phyloP scores from a whole-genome alignment of 2,113 vertebrate species.

The Octodon degus region DNA sequence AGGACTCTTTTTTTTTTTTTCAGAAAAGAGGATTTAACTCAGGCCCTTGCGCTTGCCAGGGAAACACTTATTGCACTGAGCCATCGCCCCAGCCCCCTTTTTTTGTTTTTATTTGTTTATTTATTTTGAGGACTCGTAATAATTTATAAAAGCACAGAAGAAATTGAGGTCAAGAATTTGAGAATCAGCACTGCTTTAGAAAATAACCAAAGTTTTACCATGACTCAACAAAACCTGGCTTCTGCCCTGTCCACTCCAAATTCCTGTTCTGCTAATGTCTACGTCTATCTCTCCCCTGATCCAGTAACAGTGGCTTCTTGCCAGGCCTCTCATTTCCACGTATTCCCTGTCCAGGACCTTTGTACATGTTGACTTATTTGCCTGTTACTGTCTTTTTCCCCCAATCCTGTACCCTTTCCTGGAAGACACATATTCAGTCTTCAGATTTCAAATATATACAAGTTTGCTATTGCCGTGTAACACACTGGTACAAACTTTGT shows the following conservation, averaged over 20 bases:
- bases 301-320: neutral
- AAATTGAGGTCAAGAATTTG: constrained; percentile 9
- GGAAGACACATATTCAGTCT: neutral
- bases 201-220: neutral
- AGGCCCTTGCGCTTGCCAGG: no score
- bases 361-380: neutral
- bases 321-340: neutral
- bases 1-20: neutral
- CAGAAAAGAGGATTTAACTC: no score
- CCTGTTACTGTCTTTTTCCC: neutral
- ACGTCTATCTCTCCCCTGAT: neutral
- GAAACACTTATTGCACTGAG: no score
- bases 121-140: neutral
- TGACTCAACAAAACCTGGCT: neutral
- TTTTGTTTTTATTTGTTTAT: no score
- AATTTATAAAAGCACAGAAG: neutral
- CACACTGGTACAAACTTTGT: neutral
- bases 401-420: neutral
- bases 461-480: neutral
- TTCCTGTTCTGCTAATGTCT: neutral
- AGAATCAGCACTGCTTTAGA: neutral
- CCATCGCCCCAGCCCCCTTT: no score
- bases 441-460: neutral
- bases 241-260: neutral
- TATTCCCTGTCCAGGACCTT: neutral